phyloP scores from a whole-genome alignment of 92 coral and sea anemone genomes.

The Paragorgia papillata region DNA sequence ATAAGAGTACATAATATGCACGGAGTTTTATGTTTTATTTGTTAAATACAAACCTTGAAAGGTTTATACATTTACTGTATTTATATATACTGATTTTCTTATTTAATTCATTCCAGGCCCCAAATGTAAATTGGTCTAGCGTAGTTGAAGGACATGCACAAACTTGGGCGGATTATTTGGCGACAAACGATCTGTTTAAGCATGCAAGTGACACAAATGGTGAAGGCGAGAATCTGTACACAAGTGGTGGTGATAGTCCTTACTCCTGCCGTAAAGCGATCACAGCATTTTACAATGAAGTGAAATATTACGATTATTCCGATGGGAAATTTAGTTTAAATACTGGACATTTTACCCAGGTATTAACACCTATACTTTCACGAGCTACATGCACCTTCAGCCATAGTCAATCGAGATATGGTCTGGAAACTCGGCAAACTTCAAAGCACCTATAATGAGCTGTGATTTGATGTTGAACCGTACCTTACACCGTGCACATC shows the following conservation, averaged over 20 bases:
- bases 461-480: no score
- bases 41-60: no score
- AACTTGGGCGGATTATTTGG: constrained; percentile 74
- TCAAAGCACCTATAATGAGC: no score
- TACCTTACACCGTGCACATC: no score
- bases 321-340: constrained; percentile 60
- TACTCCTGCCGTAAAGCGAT: constrained; percentile 68
- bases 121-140: constrained; percentile 54
- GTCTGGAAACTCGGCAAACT: no score
- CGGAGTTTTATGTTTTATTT: no score
- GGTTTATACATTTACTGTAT: no score
- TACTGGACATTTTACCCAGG: constrained; percentile 93
- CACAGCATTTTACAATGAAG: constrained; percentile 71
- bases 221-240: constrained; percentile 72
- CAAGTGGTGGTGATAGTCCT: constrained; percentile 30
- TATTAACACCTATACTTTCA: neutral
- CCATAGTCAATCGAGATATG: no score
- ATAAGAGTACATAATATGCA: no score
- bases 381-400: no score
- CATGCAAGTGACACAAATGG: constrained; percentile 27
- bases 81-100: no score
- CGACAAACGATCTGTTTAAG: constrained; percentile 40
- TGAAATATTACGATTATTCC: constrained; percentile 62
- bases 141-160: constrained; percentile 58
- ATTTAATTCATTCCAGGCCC: constrained; percentile 16